Percentiles rank a stretch among this genome's conserved stretches.
Evolutionary conservation across 2,797 vertebrate species (phyloP).

Genomic region (Triplophysa bombifrons): DNA sequence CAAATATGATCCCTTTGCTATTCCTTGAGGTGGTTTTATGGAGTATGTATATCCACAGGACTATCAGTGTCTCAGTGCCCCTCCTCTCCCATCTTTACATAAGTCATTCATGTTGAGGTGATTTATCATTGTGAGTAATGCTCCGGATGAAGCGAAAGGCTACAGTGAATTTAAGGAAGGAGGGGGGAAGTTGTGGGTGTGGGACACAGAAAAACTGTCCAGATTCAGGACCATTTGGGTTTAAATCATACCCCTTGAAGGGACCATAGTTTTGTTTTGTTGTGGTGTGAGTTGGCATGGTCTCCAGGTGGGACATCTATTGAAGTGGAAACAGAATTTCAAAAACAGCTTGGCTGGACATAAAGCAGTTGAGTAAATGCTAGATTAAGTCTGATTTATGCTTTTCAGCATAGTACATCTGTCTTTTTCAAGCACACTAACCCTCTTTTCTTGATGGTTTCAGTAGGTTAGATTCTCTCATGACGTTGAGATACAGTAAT

Average conservation of each 20-base stretch:
- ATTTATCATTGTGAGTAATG: constrained; percentile 49
- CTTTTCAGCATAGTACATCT: constrained; percentile 31
- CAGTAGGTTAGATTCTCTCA: constrained; percentile 17
- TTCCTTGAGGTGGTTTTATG: constrained; percentile 49
- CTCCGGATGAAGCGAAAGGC: constrained; percentile 39
- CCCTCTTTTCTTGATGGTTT: constrained; percentile 14
- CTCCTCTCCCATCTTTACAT: constrained; percentile 9
- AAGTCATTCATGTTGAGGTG: constrained; percentile 28
- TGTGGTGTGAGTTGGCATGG: constrained; percentile 25
- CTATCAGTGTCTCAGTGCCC: constrained; percentile 23
- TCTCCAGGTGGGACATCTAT: constrained; percentile 35
- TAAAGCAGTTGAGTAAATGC: constrained; percentile 31
- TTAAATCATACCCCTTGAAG: constrained; percentile 43
- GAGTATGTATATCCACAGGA: constrained; percentile 41
- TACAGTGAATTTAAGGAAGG: constrained; percentile 45
- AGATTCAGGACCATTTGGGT: constrained; percentile 18
- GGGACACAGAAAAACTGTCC: constrained; percentile 36
- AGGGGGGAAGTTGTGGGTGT: constrained; percentile 42
- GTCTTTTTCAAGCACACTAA: constrained; percentile 5
- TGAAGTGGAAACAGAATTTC: constrained; percentile 36
- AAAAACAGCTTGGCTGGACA: constrained; percentile 43
- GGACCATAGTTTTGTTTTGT: constrained; percentile 15
- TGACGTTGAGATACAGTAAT: constrained; percentile 30
- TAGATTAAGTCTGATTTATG: constrained; percentile 52
- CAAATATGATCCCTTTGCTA: constrained; percentile 50